Percentiles rank a stretch among this genome's conserved stretches.
phyloP scores from a whole-genome alignment of 2,888 invertebrate genomes.

The Pachliopta kotzebuea region DNA sequence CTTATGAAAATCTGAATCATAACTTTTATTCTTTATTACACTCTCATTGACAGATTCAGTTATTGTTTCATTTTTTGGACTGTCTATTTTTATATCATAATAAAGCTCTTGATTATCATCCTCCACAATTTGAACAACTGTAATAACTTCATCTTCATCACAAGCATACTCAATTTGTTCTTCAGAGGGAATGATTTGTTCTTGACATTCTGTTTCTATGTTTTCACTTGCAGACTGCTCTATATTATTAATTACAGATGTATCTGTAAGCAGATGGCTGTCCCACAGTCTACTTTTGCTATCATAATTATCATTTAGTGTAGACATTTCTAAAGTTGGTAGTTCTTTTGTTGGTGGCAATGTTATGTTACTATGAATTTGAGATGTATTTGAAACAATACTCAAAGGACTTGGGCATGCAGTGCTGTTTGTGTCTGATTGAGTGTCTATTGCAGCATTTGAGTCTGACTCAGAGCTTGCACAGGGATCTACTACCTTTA shows the following conservation, averaged over 20 bases:
- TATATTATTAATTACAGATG: background rate
- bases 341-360: constrained; percentile 1
- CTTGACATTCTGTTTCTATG: constrained; percentile 31
- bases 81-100: constrained; percentile 65
- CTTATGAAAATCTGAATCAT: constrained; percentile 59
- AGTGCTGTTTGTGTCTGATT: constrained; percentile 59
- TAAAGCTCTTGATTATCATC: constrained; percentile 69
- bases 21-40: constrained; percentile 39
- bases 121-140: constrained; percentile 75
- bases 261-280: background rate
- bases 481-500: constrained; percentile 66
- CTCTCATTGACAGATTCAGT: constrained; percentile 33
- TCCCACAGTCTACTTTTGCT: constrained; percentile 12
- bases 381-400: constrained; percentile 40
- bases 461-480: constrained; percentile 76
- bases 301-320: constrained; percentile 30
- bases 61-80: constrained; percentile 46
- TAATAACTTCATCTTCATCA: constrained; percentile 75
- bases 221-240: constrained; percentile 10
- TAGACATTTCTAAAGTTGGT: background rate
- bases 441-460: constrained; percentile 62
- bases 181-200: constrained; percentile 50
- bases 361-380: constrained; percentile 32
- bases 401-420: constrained; percentile 53
- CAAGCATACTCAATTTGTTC: constrained; percentile 57